Conservation (phyloP, 2,888 invertebrate species). For the Napeogenes sylphis region DNA sequence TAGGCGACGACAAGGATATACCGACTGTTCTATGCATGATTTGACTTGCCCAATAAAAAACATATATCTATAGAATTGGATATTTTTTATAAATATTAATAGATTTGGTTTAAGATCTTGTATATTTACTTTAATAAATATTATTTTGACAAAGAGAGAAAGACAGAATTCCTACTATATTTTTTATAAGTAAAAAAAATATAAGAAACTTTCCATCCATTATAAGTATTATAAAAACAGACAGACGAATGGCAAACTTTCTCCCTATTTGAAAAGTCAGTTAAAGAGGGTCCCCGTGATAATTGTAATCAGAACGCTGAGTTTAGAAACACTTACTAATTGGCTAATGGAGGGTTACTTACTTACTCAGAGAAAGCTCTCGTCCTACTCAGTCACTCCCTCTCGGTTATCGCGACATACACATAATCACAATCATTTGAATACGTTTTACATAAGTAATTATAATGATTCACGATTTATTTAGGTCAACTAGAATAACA, state of each 20-base stretch:
- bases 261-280: no score
- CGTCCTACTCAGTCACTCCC: constrained; percentile 47
- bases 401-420: constrained; percentile 40
- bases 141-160: no score
- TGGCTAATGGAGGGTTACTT: constrained; percentile 44
- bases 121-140: no score
- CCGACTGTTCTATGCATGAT: constrained; percentile 11
- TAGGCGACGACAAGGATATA: constrained; percentile 28
- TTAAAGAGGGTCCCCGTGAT: no score
- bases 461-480: constrained; percentile 41
- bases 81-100: not conserved
- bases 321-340: constrained; percentile 34
- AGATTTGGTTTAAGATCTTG: no score
- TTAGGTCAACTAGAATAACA: not conserved
- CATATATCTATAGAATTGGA: constrained; percentile 22
- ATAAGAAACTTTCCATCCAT: no score
- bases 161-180: no score
- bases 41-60: constrained; percentile 23
- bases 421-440: constrained; percentile 60
- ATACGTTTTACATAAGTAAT: constrained; percentile 62
- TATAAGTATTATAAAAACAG: no score
- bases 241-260: no score
- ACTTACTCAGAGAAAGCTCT: constrained; percentile 51
- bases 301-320: not conserved
- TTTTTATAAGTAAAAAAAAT: no score